These are phyloP conservation scores for Urocynchramus pylzowi DNA, from an alignment of 2,113 vertebrate species.

Conservation along the genomic window DNA sequence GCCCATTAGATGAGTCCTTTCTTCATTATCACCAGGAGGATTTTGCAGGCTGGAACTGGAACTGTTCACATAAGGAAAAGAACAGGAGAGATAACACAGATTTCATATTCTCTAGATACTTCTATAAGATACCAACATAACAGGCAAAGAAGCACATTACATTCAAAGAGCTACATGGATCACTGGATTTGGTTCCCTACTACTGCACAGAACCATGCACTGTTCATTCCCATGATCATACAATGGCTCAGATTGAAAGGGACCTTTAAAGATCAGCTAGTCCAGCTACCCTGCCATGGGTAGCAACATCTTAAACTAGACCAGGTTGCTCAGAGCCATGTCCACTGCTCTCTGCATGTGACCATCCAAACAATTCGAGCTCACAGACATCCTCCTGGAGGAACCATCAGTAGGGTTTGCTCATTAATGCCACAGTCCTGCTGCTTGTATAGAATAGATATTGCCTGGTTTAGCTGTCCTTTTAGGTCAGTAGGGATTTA, in stretches of 20 bases:
- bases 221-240: not conserved
- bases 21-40: slow-evolving; percentile 40
- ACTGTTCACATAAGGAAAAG: slow-evolving; percentile 16
- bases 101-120: not conserved
- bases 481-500: not conserved
- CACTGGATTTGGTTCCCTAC: not conserved
- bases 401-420: not conserved
- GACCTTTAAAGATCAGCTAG: not conserved
- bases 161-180: not conserved
- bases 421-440: not conserved
- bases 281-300: not conserved
- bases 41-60: slow-evolving; percentile 51
- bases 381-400: not conserved
- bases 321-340: not conserved
- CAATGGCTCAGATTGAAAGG: not conserved
- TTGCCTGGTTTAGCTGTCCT: not conserved
- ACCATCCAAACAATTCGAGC: not conserved
- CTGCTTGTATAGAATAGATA: not conserved
- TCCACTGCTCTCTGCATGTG: not conserved
- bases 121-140: not conserved
- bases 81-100: not conserved
- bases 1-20: slow-evolving; percentile 60
- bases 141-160: not conserved
- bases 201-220: not conserved
- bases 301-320: not conserved